These are phyloP conservation scores for Rhagonycha lutea DNA, from an alignment of 2,888 invertebrate genomes.

Conservation along the genomic window DNA sequence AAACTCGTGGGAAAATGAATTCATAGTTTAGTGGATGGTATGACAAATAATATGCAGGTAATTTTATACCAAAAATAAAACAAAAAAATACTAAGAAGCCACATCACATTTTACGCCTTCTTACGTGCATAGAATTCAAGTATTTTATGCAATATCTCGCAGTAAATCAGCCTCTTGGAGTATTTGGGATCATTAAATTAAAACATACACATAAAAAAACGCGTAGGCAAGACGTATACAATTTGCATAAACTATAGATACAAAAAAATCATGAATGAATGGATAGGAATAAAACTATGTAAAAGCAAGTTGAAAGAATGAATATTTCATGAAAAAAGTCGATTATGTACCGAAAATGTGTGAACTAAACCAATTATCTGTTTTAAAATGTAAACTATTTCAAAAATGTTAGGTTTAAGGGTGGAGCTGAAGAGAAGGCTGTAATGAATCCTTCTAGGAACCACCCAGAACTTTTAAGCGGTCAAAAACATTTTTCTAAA, in stretches of 20 bases:
- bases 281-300: not conserved
- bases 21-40: not conserved
- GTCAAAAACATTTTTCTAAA: not conserved
- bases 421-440: not conserved
- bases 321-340: not conserved
- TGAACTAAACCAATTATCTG: not conserved
- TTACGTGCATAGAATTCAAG: not conserved
- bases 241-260: not conserved
- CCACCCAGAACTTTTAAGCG: not conserved
- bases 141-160: not conserved
- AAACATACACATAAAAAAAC: not conserved
- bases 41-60: not conserved
- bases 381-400: not conserved
- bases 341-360: not conserved
- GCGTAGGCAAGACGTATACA: not conserved
- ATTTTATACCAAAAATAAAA: not conserved
- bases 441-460: not conserved
- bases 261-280: not conserved
- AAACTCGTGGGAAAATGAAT: constrained; percentile 18
- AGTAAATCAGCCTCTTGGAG: not conserved
- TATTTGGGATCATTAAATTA: not conserved
- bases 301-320: not conserved
- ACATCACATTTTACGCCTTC: not conserved
- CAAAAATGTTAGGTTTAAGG: not conserved
- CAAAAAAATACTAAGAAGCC: not conserved